Percentiles rank a stretch among this genome's conserved stretches.
These are phyloP conservation scores for Ormyrus thymus DNA, from an alignment of 2,888 invertebrate species.

Conservation along the genomic window DNA sequence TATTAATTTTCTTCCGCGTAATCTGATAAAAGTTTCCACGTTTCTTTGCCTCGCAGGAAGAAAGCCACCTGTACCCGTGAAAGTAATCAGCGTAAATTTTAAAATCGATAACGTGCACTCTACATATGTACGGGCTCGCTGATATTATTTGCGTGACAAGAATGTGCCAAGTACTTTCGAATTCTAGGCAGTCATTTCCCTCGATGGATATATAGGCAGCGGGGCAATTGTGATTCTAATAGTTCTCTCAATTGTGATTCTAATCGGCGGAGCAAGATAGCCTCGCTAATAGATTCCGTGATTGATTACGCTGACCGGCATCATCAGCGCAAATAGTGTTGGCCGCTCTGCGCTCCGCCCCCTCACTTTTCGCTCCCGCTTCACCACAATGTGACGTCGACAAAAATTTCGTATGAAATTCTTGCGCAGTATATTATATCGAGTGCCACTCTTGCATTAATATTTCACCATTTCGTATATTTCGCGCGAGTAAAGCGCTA, in stretches of 20 bases:
- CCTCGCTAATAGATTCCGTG: slow-evolving; percentile 2
- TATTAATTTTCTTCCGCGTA: too few species aligned
- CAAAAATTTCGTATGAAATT: too few species aligned
- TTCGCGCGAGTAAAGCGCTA: too few species aligned
- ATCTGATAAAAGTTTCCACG: too few species aligned
- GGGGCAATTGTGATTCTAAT: slow-evolving; percentile 7
- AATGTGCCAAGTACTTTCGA: background rate
- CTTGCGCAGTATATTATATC: too few species aligned
- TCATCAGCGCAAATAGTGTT: slow-evolving; percentile 4
- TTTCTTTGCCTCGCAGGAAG: too few species aligned
- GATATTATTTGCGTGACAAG: background rate
- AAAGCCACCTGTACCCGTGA: too few species aligned
- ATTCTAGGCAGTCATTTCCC: background rate
- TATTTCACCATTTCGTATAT: too few species aligned
- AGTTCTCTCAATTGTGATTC: slow-evolving; percentile 11
- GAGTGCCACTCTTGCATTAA: too few species aligned
- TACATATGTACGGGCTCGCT: background rate
- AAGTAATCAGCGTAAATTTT: too few species aligned
- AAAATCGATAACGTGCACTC: background rate
- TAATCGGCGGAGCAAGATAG: background rate
- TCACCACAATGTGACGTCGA: too few species aligned
- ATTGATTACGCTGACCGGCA: slow-evolving; percentile 15
- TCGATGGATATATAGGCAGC: background rate
- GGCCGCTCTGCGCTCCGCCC: background rate
- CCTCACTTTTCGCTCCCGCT: too few species aligned